Base-by-base conservation (phyloP, 1,140 invertebrate species). In the Drosophila ohnishii region DNA sequence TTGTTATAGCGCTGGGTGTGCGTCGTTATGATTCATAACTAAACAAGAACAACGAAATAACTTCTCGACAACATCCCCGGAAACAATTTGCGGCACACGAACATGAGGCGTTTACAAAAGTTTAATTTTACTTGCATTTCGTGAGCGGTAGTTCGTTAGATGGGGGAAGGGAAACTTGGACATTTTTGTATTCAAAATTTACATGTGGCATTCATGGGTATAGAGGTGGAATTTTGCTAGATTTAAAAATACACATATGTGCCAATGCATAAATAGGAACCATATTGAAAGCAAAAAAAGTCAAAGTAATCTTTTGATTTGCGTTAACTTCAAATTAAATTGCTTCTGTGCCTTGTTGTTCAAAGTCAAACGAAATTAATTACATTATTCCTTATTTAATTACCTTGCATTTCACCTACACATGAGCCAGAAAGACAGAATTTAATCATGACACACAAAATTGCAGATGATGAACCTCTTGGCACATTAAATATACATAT, bases 1-100 rank as follows among this genome's bases (percentile, higher is more conserved):
- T 70, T 83, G 81, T 69, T 63, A 75, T 66, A 67, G 55, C 51
- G 34, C 50, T 70, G 75, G 65, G 64, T 77, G 63, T 77, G 65
- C 70, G 79, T 82, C 79, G 79, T 76, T 82, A 87, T 86, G 82
- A 86, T 87, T 86, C 83, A 86, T 87, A 86, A 86, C 83, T 87
- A 88, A 86, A 86, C 66, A 87, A 76, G 64, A 75, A 60, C 74
- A 66, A 48, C 47, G 30, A 75, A 65, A 60, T 58, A 65, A 78
- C 67, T 56, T 65, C 80, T 78, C 67, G 37, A 74, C 83, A 87
- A 87, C 83, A 87, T 86, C 83, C 83, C 83, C 83, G 83, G 83
- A 86, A 86, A 82, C 83, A 87, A 86, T 87, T 86, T 83, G 84
- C 71, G 75, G 80, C 79, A 86, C 83, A 86, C 83, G 81, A 85